Conservation (phyloP, 2,113 vertebrate species). For the Mobula birostris region DNA sequence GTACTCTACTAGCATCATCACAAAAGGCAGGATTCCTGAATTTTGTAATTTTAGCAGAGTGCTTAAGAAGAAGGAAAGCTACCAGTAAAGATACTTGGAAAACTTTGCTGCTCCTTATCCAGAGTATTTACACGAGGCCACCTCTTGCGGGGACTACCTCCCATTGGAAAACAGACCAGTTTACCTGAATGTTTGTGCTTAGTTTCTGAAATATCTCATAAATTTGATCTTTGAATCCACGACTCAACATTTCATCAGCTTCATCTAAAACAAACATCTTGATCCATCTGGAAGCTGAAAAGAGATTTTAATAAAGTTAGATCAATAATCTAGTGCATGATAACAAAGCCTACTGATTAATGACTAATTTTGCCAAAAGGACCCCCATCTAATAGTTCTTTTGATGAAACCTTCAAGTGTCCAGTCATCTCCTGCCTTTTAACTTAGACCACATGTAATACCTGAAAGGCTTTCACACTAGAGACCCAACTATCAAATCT, state of each 20-base stretch:
- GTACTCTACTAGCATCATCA: conserved; percentile 67
- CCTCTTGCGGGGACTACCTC: neutral
- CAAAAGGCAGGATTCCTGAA: conserved; percentile 52
- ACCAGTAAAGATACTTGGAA: neutral
- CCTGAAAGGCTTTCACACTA: neutral
- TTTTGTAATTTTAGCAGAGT: conserved; percentile 65
- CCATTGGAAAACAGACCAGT: conserved; percentile 30
- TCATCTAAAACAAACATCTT: conserved; percentile 99
- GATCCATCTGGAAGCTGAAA: conserved; percentile 83
- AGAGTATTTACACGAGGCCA: neutral
- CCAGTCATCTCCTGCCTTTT: neutral
- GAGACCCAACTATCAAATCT: neutral
- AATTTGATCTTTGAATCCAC: conserved; percentile 98
- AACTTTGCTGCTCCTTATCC: neutral
- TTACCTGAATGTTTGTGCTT: conserved; percentile 93
- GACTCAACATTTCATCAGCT: conserved; percentile 97
- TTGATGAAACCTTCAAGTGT: neutral
- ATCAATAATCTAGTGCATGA: neutral
- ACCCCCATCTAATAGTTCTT: neutral
- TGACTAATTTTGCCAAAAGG: neutral
- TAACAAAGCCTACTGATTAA: neutral
- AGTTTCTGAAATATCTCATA: conserved; percentile 98
- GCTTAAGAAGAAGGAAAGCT: conserved; percentile 63
- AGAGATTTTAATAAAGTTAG: neutral
- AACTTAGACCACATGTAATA: neutral